Conservation (phyloP, 2,113 vertebrate species). For the Ciconia stormi region DNA sequence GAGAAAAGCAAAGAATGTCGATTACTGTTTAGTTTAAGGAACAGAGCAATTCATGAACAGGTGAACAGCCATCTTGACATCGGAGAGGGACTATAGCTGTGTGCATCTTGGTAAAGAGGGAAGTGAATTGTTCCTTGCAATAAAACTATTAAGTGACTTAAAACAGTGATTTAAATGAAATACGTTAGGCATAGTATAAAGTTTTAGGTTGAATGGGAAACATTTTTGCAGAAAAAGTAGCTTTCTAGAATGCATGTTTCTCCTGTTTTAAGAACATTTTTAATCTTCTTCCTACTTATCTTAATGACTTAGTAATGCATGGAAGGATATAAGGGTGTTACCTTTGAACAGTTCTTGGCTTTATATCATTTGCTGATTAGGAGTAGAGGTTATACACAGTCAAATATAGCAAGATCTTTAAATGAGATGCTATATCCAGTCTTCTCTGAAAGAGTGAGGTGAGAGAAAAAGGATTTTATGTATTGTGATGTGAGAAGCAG, state of each 20-base stretch:
- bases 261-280: not conserved
- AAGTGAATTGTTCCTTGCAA: not conserved
- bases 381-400: not conserved
- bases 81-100: not conserved
- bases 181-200: not conserved
- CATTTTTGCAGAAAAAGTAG: not conserved
- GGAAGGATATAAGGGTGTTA: not conserved
- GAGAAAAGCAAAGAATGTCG: not conserved
- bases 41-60: not conserved
- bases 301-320: not conserved
- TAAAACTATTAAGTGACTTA: not conserved
- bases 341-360: not conserved
- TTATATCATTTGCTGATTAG: not conserved
- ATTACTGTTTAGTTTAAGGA: not conserved
- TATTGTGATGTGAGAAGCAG: not conserved
- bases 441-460: not conserved
- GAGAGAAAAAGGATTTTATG: not conserved
- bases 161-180: not conserved
- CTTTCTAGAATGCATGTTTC: not conserved
- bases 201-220: not conserved
- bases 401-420: not conserved
- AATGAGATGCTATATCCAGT: not conserved
- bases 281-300: not conserved
- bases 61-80: not conserved
- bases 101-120: too few species aligned